Evolutionary conservation across 2,888 invertebrate genomes (phyloP), one percentile per base, ranked within the genome.

Genomic region (Hololepta plana): DNA sequence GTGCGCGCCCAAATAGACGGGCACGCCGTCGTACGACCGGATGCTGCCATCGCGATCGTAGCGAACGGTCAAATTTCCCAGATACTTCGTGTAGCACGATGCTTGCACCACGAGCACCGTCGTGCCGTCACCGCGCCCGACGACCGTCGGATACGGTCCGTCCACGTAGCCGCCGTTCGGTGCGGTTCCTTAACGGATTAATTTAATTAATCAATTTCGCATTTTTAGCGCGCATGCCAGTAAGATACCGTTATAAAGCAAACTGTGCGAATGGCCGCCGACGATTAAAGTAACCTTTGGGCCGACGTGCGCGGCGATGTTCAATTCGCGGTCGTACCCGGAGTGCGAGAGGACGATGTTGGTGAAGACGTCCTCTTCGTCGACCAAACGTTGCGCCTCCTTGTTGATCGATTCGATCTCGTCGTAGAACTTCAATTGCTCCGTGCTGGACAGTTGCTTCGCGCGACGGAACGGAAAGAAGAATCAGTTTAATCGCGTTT

Each of bases 321-420:
- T 44, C 57, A 61, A 55, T 38, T 79, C 79, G 11, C 66, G 63
- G 2, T 68, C 64, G 23, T 79, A 60, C 2, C 87, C 85, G 25
- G 77, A 69, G 47, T 88, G 87, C 0, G 85, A 81, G n/a, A 85
- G 53, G 3, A 77, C 76, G 26, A 88, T 69, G 36, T 85, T 76
- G 26, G 82, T 79, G 37, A 80, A 69, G 3, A 80, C 65, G 0
- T 70, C 71, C 34, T 68, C 55, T 19, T 55, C 59, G 20, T 51
- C 47, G 2, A 62, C 62, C 15, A 82, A 45, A 30, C 64, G 59
- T 24, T 60, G 57, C 0, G 77, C 73, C 52, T 81, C 80, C 3
- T 61, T 57, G 32, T 69, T 67, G 1, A 80, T 64, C 0, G 72
- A 61, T 23, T 60, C 59, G 16, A 69, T 58, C 48, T 80, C 81